phyloP scores from a whole-genome alignment of 2,113 vertebrate species.

The Orycteropus afer region DNA sequence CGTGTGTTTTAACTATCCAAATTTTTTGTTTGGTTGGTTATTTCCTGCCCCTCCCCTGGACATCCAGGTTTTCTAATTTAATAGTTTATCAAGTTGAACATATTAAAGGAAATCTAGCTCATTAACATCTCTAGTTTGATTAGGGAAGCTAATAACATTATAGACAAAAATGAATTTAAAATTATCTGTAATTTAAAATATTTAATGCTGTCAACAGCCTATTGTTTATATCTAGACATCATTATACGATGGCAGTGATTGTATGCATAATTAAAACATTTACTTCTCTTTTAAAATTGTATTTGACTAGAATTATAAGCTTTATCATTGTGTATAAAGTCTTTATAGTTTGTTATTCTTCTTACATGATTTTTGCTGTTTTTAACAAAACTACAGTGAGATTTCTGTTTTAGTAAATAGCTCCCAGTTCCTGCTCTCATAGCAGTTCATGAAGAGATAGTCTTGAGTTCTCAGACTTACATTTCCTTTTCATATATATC shows the following conservation, averaged over 20 bases:
- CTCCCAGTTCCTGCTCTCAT: not conserved
- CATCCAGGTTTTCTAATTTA: not conserved
- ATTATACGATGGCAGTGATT: not conserved
- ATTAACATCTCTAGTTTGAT: not conserved
- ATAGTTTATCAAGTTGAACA: not conserved
- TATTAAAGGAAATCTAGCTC: not conserved
- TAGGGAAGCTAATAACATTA: not conserved
- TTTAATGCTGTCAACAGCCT: not conserved
- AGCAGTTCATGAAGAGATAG: not conserved
- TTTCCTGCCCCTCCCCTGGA: not conserved
- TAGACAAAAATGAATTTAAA: constrained; percentile 8
- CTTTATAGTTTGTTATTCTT: not conserved
- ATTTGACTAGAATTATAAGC: not conserved
- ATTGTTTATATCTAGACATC: not conserved
- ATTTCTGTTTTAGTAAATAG: not conserved
- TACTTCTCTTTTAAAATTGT: not conserved
- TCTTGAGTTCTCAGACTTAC: not conserved
- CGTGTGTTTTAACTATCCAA: not conserved
- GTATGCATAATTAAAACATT: not conserved
- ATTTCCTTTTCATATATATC: not conserved
- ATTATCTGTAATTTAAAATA: not conserved
- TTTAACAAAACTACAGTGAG: not conserved
- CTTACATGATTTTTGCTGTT: not conserved
- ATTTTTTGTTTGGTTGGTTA: not conserved
- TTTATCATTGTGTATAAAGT: not conserved